Base-by-base conservation (phyloP, 37 sponge, comb jelly and placozoan species). In the Cliona cf. orientalis region DNA sequence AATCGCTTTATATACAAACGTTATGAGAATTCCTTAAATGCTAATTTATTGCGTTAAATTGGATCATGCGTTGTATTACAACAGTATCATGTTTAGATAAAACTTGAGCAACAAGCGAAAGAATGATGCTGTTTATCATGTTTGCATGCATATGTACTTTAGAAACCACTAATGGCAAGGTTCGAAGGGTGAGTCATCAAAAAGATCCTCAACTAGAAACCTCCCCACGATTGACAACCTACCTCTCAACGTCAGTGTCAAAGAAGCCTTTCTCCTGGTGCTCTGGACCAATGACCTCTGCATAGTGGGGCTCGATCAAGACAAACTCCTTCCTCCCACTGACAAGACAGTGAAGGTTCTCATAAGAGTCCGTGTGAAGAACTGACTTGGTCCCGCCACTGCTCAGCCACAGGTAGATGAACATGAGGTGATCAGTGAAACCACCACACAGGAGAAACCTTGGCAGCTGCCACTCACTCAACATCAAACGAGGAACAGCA, bases 361-460 rank as follows among this genome's bases (percentile, higher is more conserved):
- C 86, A 36, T 44, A 61, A 40, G 72, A 63, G 41, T 93, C 94
- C 7, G 86, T 70, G 70, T 93, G 94, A 9, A 93, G 79, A 35
- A 93, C 94, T 25, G 81, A 80, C 70, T 85, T 89, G 26, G 94
- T 93, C 17, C 94, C 94, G 35, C 94, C 94, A 85, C 87, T 93
- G 76, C 94, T 93, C 70, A 93, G 89, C 94, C 94, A 89, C 23
- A 89, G 56, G 58, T 79, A 60, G 34, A 74, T 37, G n/a, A 43
- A 58, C 28, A 58, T 49, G 9, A 93, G 38, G 71, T 80, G 40
- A 3, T 89, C 70, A 0, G 71, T 69, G 64, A 67, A 85, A 2
- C 94, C 94, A 25, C 94, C 94, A 73, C 93, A 92, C 41, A 66
- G 59, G 14, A 92, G 37, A 46, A 73, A 68, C 23, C 74, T 62